phyloP scores from a whole-genome alignment of 1,140 invertebrate genomes.

The Polypedilum vanderplanki region DNA sequence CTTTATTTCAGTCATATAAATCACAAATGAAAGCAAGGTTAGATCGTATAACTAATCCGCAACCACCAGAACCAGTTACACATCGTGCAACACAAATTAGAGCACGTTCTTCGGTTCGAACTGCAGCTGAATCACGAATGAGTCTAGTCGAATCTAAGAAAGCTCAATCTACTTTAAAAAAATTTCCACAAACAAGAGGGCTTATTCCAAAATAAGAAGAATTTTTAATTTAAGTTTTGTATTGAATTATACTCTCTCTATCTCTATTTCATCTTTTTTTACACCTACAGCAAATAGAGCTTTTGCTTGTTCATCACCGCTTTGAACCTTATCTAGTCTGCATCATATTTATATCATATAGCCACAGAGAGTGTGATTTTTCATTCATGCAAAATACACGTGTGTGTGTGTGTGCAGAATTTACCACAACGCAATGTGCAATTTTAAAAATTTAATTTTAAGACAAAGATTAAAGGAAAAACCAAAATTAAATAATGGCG shows the following conservation, averaged over 20 bases:
- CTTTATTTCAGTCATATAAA: not conserved
- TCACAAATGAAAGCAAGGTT: slow-evolving; percentile 37
- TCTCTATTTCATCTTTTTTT: not conserved
- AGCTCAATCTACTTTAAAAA: slow-evolving; percentile 37
- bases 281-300: not conserved
- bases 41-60: slow-evolving; percentile 43
- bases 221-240: not conserved
- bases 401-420: not conserved
- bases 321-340: too few relatives aligned
- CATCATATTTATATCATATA: too few relatives aligned
- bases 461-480: not conserved
- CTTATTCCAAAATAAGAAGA: slow-evolving; percentile 42
- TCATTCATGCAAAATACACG: not conserved
- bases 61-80: slow-evolving; percentile 33
- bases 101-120: not conserved
- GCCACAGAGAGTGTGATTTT: not conserved
- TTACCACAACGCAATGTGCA: too few relatives aligned
- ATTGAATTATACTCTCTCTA: not conserved
- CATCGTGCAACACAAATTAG: slow-evolving; percentile 38
- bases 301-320: not conserved
- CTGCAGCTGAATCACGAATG: slow-evolving; percentile 10
- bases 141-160: slow-evolving; percentile 35
- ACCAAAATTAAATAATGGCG: not conserved
- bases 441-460: not conserved
- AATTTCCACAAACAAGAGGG: slow-evolving; percentile 42